These are phyloP conservation scores for Cryptosula pallasiana DNA, from an alignment of 2,888 invertebrate species.

Conservation along the genomic window DNA sequence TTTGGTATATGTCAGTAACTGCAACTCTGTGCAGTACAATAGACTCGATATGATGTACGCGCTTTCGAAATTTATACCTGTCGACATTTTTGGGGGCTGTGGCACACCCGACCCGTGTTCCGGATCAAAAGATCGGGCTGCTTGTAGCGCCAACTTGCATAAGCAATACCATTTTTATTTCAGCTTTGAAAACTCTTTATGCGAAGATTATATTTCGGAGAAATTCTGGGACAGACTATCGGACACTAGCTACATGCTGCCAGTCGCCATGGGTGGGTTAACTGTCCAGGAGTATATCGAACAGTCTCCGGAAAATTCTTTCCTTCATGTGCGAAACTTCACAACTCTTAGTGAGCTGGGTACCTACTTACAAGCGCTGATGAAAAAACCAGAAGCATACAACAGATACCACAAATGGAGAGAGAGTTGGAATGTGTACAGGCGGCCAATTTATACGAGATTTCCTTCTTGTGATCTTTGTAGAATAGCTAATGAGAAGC, in stretches of 20 bases:
- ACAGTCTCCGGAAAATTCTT: not conserved
- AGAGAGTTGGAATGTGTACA: not conserved
- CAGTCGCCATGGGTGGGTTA: conserved; percentile 15
- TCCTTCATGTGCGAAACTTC: conserved; percentile 7
- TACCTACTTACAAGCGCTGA: not conserved
- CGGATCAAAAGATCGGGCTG: not conserved
- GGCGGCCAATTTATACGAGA: conserved; percentile 8
- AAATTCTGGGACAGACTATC: conserved; percentile 23
- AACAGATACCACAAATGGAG: conserved; percentile 6
- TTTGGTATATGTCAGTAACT: conserved; percentile 14
- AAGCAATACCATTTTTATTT: conserved; percentile 19
- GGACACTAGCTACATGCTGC: conserved; percentile 9
- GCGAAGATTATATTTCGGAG: conserved; percentile 18
- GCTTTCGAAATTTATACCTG: not conserved
- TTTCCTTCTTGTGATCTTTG: conserved; percentile 16
- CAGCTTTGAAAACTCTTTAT: conserved; percentile 16
- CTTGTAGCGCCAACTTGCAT: not conserved
- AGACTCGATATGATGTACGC: not conserved
- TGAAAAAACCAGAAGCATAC: not conserved
- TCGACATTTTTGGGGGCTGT: not conserved
- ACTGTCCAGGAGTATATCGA: conserved; percentile 9
- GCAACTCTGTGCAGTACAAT: conserved; percentile 15
- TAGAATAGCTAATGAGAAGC: conserved; percentile 13
- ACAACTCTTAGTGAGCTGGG: not conserved
- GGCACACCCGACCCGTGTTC: not conserved